Conservation (phyloP, 2,888 invertebrate species). For the Athalia cordata region DNA sequence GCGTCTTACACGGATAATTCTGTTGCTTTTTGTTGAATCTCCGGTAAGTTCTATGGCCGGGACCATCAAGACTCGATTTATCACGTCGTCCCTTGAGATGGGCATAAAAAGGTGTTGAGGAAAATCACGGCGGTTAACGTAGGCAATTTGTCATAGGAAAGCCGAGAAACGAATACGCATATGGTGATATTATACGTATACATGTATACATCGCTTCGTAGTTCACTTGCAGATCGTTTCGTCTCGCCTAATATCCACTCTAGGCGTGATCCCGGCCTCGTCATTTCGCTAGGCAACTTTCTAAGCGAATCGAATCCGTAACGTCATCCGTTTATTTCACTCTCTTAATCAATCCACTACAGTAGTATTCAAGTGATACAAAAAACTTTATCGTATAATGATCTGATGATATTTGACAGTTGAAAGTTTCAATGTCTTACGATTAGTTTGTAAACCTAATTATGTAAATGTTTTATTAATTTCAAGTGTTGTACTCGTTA, state of each 20-base stretch:
- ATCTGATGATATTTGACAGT: background rate
- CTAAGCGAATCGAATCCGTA: constrained; percentile 33
- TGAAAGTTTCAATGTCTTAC: background rate
- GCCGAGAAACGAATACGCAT: background rate
- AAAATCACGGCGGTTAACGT: constrained; percentile 21
- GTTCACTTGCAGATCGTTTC: background rate
- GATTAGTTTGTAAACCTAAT: too few relatives aligned
- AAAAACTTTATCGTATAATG: too few relatives aligned
- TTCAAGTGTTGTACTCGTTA: too few relatives aligned
- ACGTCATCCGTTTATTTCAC: constrained; percentile 29
- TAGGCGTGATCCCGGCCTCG: background rate
- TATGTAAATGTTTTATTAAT: too few relatives aligned
- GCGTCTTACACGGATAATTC: background rate
- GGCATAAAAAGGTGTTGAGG: background rate
- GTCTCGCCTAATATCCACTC: constrained; percentile 11
- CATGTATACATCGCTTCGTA: background rate
- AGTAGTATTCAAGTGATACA: too few relatives aligned
- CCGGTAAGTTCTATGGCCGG: background rate
- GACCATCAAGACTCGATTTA: constrained; percentile 17
- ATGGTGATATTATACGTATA: background rate
- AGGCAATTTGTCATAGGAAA: constrained; percentile 21
- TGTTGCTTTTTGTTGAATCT: background rate
- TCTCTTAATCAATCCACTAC: background rate
- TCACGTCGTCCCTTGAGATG: background rate
- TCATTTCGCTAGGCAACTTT: too few relatives aligned